Evolutionary conservation across 2,888 invertebrate genomes (phyloP).

Genomic region (Metallyticus violacea): DNA sequence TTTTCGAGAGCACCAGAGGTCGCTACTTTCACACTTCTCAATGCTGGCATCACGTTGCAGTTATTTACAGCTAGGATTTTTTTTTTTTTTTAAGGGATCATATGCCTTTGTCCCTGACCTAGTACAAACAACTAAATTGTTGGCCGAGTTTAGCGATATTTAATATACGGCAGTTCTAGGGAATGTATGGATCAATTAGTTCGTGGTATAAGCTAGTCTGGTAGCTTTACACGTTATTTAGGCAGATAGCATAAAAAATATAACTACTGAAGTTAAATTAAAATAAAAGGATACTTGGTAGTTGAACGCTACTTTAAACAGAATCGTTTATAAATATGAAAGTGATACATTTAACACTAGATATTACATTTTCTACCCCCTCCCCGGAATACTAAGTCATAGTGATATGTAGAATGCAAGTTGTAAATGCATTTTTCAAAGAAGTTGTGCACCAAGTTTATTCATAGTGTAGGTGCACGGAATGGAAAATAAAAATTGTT

Average conservation of each 20-base stretch:
- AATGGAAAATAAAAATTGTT: too few species aligned
- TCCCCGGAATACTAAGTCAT: too few species aligned
- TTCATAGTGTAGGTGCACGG: too few species aligned
- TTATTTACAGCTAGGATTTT: background rate
- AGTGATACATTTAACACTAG: background rate
- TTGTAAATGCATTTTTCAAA: too few species aligned
- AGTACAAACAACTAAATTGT: background rate
- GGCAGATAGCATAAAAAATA: background rate
- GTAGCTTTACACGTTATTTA: background rate
- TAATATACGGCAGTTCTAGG: background rate
- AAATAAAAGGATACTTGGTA: too few species aligned
- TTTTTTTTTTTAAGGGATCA: background rate
- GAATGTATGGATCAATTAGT: background rate
- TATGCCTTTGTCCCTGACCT: background rate
- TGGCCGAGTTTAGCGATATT: background rate
- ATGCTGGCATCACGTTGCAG: background rate
- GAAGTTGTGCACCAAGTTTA: too few species aligned
- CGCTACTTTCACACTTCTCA: background rate
- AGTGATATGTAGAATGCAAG: too few species aligned
- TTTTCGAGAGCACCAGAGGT: background rate
- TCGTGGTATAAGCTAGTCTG: background rate
- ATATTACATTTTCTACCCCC: too few species aligned
- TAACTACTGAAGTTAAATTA: background rate
- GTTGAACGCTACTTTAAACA: too few species aligned
- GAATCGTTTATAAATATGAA: too few species aligned